These are phyloP conservation scores for Lampropteryx suffumata DNA, from an alignment of 2,888 invertebrate genomes.

Conservation along the genomic window DNA sequence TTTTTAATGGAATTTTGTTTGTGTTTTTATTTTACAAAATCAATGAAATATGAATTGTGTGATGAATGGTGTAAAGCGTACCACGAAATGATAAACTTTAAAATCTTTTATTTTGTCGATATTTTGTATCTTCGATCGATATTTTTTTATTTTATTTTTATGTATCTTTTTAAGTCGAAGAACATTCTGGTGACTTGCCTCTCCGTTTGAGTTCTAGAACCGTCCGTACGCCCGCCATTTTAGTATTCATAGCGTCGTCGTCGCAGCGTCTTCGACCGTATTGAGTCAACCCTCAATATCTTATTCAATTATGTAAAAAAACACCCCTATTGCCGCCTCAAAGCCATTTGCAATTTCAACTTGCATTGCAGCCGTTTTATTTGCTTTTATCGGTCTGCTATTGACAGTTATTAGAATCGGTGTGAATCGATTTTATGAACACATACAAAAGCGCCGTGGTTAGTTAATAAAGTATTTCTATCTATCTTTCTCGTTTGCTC, in stretches of 20 bases:
- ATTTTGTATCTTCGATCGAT: too few relatives aligned
- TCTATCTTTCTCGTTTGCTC: too few relatives aligned
- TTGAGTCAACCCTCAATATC: conserved; percentile 53
- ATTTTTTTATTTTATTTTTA: too few relatives aligned
- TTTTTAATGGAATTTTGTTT: neutral
- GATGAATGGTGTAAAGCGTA: too few relatives aligned
- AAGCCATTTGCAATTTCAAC: conserved; percentile 29
- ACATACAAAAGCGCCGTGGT: neutral
- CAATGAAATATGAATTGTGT: too few relatives aligned
- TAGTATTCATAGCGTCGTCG: conserved; percentile 42
- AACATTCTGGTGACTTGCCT: too few relatives aligned
- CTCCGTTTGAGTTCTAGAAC: neutral
- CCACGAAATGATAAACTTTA: too few relatives aligned
- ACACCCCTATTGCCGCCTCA: conserved; percentile 41
- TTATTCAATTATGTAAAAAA: conserved; percentile 72
- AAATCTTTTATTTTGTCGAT: too few relatives aligned
- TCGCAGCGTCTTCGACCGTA: conserved; percentile 8
- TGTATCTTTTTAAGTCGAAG: neutral
- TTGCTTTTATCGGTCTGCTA: conserved; percentile 15
- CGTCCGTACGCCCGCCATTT: conserved; percentile 23
- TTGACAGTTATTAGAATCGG: conserved; percentile 25
- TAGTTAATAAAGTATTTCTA: too few relatives aligned
- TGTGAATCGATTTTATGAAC: conserved; percentile 4
- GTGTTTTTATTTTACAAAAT: neutral
- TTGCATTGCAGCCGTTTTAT: conserved; percentile 19